phyloP scores from a whole-genome alignment of 2,888 invertebrate genomes.

The Nematopogon swammerdamellus region DNA sequence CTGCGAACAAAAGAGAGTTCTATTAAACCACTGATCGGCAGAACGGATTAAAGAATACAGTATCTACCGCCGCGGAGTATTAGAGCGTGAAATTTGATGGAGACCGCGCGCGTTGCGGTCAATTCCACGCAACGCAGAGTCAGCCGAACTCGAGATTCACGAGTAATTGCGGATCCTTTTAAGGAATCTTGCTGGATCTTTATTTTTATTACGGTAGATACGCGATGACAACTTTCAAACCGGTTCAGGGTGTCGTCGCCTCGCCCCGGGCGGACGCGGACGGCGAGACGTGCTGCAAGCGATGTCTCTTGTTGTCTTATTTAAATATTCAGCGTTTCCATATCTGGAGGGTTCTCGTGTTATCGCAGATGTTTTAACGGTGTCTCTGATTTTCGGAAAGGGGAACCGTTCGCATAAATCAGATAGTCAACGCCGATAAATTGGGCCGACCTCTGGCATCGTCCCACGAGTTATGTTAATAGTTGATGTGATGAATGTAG shows the following conservation, averaged over 20 bases:
- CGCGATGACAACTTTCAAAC: background rate
- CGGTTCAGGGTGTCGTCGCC: background rate
- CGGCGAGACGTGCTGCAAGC: background rate
- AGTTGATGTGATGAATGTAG: background rate
- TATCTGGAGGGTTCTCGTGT: background rate
- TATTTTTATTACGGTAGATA: background rate
- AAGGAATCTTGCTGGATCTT: background rate
- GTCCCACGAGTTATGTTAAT: background rate
- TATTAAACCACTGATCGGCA: constrained; percentile 14
- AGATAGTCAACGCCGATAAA: background rate
- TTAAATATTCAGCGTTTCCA: background rate
- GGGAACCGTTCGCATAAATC: background rate
- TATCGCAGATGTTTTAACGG: background rate
- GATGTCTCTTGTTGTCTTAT: background rate
- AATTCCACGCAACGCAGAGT: background rate
- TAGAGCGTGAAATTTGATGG: too few species aligned
- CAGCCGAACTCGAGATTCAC: background rate
- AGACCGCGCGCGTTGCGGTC: background rate
- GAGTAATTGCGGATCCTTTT: background rate
- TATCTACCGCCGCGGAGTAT: too few species aligned
- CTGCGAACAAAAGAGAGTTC: constrained; percentile 22
- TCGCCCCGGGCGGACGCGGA: background rate
- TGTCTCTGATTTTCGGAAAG: background rate
- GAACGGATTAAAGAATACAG: background rate
- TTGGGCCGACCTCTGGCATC: background rate